phyloP scores from a whole-genome alignment of 2,113 vertebrate genomes.

The Ciconia boyciana region DNA sequence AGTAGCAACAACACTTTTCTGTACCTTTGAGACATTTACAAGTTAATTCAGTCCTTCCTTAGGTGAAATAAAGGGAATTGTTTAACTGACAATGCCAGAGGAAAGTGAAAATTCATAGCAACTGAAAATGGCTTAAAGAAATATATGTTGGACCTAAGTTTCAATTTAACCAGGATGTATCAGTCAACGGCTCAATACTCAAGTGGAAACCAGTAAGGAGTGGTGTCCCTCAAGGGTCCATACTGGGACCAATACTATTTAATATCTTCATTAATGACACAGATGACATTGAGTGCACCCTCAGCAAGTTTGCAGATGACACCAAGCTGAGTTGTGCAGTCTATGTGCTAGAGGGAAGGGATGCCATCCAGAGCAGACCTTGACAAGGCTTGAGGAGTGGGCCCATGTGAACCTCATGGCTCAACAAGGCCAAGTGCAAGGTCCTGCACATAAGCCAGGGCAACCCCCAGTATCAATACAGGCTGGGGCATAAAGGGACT shows the following conservation, averaged over 20 bases:
- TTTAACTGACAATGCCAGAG: not conserved
- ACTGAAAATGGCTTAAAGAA: not conserved
- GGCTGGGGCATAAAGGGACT: not conserved
- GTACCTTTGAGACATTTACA: not conserved
- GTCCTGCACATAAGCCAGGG: not conserved
- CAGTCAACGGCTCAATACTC: not conserved
- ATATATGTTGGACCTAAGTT: not conserved
- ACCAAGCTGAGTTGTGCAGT: not conserved
- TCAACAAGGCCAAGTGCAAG: not conserved
- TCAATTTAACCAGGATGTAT: not conserved
- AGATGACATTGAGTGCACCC: not conserved
- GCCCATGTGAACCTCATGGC: accelerated
- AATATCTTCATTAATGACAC: not conserved
- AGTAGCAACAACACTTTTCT: not conserved
- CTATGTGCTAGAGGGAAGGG: not conserved
- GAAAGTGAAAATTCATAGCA: not conserved
- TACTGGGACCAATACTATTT: not conserved
- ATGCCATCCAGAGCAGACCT: not conserved
- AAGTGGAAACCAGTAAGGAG: not conserved
- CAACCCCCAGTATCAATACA: not conserved
- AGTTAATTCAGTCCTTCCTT: not conserved
- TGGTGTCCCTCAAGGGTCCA: not conserved
- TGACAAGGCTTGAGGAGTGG: not conserved
- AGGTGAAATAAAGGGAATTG: not conserved
- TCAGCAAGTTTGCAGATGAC: not conserved